phyloP scores from a whole-genome alignment of 2,888 invertebrate genomes.

The Diarsia rubi region DNA sequence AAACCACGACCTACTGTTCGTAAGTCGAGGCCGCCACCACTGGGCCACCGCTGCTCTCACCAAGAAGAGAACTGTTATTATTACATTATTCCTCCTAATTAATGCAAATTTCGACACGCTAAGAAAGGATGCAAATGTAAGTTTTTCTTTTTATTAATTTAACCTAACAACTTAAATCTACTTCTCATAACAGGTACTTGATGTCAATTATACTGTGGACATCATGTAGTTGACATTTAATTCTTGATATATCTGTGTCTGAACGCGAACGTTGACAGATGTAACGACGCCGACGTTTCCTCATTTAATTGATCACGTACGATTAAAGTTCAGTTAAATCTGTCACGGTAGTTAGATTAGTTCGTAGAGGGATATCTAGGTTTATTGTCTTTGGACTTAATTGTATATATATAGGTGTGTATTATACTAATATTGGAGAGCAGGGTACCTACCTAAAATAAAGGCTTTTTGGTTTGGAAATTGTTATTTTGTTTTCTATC shows the following conservation, averaged over 20 bases:
- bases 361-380: constrained; percentile 66
- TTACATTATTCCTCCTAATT: too few species aligned
- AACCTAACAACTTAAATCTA: background rate
- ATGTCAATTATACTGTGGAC: constrained; percentile 10
- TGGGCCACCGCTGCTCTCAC: too few species aligned
- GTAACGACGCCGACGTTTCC: constrained; percentile 42
- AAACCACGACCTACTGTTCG: too few species aligned
- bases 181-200: constrained; percentile 7
- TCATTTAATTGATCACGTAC: constrained; percentile 77
- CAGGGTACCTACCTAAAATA: too few species aligned
- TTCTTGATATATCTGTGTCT: constrained; percentile 33
- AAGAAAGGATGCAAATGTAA: too few species aligned
- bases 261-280: constrained; percentile 46
- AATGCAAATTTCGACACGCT: too few species aligned
- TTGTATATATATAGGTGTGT: background rate
- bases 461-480: background rate
- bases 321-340: constrained; percentile 69
- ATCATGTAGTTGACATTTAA: constrained; percentile 28
- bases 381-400: constrained; percentile 14
- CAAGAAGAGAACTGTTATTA: too few species aligned
- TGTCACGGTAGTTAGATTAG: constrained; percentile 68
- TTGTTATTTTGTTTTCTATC: background rate
- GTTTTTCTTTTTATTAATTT: background rate
- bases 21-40: too few species aligned
- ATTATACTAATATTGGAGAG: background rate